Base-by-base conservation (phyloP, 2,113 vertebrate species). In the Dicrurus megarhynchus region DNA sequence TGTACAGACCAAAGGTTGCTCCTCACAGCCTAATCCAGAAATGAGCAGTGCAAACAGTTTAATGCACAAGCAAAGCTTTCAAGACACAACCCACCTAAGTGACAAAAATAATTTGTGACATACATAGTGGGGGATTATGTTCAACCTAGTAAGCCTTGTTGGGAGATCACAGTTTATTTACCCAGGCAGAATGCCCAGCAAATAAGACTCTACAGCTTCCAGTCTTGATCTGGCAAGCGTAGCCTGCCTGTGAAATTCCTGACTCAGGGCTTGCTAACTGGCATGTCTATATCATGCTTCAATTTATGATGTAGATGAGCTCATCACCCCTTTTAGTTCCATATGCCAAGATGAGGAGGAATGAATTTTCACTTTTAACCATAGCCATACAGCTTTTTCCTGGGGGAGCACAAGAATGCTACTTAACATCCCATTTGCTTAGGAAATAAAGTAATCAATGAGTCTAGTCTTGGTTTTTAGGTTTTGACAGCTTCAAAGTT, bases 91-190 rank as follows among this genome's bases (percentile, higher is more conserved):
- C 63, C 69, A 94, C 53, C 22, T 49, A 64, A 90, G 28, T 35
- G 53, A 85, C 70, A 73, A 71, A 87, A 70, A 75, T 37, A 10
- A 71, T 52, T 41, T 76, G 50, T 85, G 61, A 76, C 67, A 64
- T 55, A 68, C 27, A 68, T 33, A 39, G 70, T 24, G 10, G 59
- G 39, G 35, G 67, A 95, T 30, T 33, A 68, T 7, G 30, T 87
- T 91, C 84, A 87, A 70, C 61, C 69, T 85, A 79, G 71, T 76
- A 93, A 90, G 37, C 57, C 53, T 85, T 68, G n/a, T 41, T 91
- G 78, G 93, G 81, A 84, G 61, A 90, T 53, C 44, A 37, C 35
- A 55, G 32, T 89, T 93, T 91, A 94, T 87, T 83, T 91, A 65
- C 27, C 46, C 33, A 33, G 92, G 78, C 92, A 94, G 49, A 88